Percentiles rank a stretch among this genome's conserved stretches.
These are phyloP conservation scores for Gymnobelideus leadbeateri DNA, from an alignment of 2,113 vertebrate genomes.

Conservation along the genomic window DNA sequence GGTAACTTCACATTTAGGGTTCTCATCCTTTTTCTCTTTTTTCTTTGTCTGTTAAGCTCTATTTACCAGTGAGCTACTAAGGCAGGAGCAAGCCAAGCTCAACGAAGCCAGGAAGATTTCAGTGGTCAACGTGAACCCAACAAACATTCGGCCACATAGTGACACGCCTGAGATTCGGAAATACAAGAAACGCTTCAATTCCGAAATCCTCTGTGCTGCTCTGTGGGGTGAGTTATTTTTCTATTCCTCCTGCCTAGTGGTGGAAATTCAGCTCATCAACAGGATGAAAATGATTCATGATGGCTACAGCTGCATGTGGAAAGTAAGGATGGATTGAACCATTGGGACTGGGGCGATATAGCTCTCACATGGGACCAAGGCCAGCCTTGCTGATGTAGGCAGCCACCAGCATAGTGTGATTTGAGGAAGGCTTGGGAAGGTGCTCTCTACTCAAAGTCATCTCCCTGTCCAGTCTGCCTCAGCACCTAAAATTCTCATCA, in stretches of 20 bases:
- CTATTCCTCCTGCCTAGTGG: background rate
- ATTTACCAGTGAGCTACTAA: constrained; percentile 94
- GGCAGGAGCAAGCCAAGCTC: constrained; percentile 97
- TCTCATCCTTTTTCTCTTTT: constrained; percentile 71
- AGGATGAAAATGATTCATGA: background rate
- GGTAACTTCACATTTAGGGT: constrained; percentile 28
- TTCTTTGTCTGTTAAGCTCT: constrained; percentile 82
- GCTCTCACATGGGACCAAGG: constrained; percentile 11
- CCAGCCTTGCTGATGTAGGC: background rate
- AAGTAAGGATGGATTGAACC: background rate
- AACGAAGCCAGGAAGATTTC: constrained; percentile 99
- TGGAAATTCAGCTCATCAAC: background rate
- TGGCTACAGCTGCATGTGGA: background rate
- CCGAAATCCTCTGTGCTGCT: constrained; percentile 98
- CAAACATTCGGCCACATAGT: constrained; percentile 98
- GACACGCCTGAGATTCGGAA: constrained; percentile 99
- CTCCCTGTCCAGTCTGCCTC: background rate
- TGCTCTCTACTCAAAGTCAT: background rate
- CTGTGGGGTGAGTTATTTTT: constrained; percentile 92
- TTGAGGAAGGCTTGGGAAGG: background rate
- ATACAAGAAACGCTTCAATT: constrained; percentile 99
- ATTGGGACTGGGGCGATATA: background rate
- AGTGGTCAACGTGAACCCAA: constrained; percentile 98
- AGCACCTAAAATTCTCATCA: background rate
- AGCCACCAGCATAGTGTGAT: background rate